phyloP scores from a whole-genome alignment of 37 sponge, comb jelly and placozoan species.

The Mnemiopsis leidyi region DNA sequence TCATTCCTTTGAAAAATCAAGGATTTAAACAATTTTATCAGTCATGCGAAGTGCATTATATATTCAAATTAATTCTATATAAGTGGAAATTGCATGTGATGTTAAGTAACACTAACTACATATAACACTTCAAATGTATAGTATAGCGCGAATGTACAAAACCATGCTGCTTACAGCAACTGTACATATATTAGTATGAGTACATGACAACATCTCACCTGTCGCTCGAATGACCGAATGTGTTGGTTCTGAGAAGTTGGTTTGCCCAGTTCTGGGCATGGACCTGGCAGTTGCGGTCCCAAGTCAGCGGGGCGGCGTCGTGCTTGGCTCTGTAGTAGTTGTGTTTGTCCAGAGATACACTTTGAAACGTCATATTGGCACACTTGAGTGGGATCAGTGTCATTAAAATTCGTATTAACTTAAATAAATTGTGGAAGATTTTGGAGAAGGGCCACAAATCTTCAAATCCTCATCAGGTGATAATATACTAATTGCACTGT shows the following conservation, averaged over 20 bases:
- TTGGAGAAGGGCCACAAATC: too few species aligned
- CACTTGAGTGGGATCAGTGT: too few species aligned
- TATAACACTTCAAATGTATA: too few species aligned
- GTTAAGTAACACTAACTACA: too few species aligned
- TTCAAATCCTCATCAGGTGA: too few species aligned
- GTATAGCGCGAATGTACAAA: too few species aligned
- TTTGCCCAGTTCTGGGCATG: conserved; percentile 84
- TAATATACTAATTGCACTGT: too few species aligned
- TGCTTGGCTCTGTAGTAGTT: conserved; percentile 77
- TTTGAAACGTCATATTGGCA: conserved; percentile 67
- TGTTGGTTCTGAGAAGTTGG: conserved; percentile 70
- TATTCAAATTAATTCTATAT: background rate
- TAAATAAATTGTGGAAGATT: too few species aligned
- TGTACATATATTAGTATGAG: too few species aligned
- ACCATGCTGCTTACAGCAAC: too few species aligned
- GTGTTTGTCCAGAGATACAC: conserved; percentile 72
- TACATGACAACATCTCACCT: conserved; percentile 29
- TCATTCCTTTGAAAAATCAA: background rate
- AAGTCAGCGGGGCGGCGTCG: conserved; percentile 71
- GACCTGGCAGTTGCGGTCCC: conserved; percentile 70
- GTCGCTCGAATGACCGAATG: conserved; percentile 71
- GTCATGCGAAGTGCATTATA: background rate
- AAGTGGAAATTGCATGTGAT: too few species aligned
- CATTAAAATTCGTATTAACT: too few species aligned
- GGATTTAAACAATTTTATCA: background rate